Conservation (phyloP, 1,140 invertebrate species). For the Heliconius hewitsoni region DNA sequence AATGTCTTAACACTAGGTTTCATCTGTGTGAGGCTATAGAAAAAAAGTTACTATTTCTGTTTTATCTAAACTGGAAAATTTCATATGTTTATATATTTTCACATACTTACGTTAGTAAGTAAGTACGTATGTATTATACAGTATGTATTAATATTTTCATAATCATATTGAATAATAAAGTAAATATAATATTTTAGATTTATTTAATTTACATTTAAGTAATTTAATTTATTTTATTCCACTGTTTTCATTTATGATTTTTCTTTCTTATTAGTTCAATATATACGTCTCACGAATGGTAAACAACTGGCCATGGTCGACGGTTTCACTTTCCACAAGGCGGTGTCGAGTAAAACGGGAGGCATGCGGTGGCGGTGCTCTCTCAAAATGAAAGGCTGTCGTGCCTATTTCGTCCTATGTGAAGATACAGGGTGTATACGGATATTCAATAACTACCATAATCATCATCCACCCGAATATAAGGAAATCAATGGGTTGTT, state of each 20-base stretch:
- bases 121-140: too few species aligned
- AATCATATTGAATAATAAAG: too few species aligned
- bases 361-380: constrained; percentile 47
- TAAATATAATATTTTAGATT: too few species aligned
- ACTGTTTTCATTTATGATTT: not conserved
- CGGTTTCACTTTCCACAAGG: constrained; percentile 41
- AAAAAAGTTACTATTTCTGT: too few species aligned
- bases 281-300: constrained; percentile 34
- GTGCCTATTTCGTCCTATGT: constrained; percentile 37
- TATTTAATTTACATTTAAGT: not conserved
- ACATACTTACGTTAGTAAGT: too few species aligned
- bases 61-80: too few species aligned
- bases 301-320: constrained; percentile 40
- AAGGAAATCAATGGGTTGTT: constrained; percentile 27
- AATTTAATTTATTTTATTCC: not conserved
- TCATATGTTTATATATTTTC: too few species aligned
- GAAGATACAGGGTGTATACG: constrained; percentile 19
- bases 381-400: constrained; percentile 40
- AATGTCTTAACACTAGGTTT: too few species aligned
- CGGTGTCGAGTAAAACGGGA: constrained; percentile 36
- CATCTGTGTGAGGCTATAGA: too few species aligned
- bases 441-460: constrained; percentile 16
- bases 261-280: constrained; percentile 32
- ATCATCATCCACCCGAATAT: constrained; percentile 30
- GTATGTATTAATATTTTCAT: too few species aligned